Percentiles rank a stretch among this genome's conserved stretches.
phyloP scores from a whole-genome alignment of 2,113 vertebrate species.

The Cebus imitator region DNA sequence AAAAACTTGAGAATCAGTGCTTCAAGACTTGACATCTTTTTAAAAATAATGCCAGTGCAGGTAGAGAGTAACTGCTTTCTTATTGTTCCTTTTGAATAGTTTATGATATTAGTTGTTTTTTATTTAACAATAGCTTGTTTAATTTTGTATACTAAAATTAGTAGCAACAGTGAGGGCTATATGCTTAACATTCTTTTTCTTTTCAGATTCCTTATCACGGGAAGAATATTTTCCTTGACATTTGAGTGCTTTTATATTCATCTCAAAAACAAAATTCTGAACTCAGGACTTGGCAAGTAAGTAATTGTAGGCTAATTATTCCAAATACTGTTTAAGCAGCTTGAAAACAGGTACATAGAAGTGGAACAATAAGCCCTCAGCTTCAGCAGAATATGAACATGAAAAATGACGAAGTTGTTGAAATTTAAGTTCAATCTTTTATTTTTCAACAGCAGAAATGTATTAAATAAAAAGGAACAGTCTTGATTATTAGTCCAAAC shows the following conservation, averaged over 20 bases:
- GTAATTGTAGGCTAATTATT: slow-evolving; percentile 46
- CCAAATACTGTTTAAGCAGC: neutral
- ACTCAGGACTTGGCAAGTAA: slow-evolving; percentile 74
- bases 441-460: slow-evolving; percentile 29
- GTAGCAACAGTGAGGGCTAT: neutral
- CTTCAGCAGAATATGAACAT: slow-evolving; percentile 3
- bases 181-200: slow-evolving; percentile 39
- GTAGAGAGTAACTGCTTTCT: slow-evolving; percentile 27
- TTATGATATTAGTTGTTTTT: neutral
- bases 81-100: neutral
- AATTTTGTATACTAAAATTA: neutral
- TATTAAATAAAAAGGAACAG: neutral
- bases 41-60: neutral
- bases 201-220: slow-evolving; percentile 45
- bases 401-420: slow-evolving; percentile 20
- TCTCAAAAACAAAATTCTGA: slow-evolving; percentile 61
- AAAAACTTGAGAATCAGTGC: neutral
- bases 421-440: neutral
- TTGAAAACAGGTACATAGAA: neutral
- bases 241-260: slow-evolving; percentile 67
- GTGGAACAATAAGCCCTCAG: neutral
- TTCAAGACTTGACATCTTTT: neutral
- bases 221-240: slow-evolving; percentile 56
- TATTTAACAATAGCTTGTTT: neutral
- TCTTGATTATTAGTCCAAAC: neutral